Conservation (phyloP, 2,113 vertebrate genomes). For the Gallinago undulata region DNA sequence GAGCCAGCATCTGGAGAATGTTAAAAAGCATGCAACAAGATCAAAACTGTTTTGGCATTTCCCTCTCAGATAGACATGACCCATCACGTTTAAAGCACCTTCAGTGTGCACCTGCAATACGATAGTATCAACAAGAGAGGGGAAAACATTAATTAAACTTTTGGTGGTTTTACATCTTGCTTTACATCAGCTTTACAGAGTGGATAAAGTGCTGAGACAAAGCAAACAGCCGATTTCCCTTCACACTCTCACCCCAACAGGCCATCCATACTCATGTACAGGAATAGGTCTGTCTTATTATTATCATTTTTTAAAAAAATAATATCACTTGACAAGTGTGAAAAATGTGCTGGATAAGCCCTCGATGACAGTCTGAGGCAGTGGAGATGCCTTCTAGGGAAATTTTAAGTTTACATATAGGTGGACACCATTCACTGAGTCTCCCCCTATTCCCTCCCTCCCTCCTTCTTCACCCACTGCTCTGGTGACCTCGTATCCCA, state of each 20-base stretch:
- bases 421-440: background rate
- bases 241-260: background rate
- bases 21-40: background rate
- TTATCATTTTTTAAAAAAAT: background rate
- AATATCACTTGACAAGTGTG: background rate
- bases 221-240: background rate
- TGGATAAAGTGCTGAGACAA: background rate
- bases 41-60: background rate
- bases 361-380: background rate
- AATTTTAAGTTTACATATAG: background rate
- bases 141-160: background rate
- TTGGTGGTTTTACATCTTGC: background rate
- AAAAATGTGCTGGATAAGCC: background rate
- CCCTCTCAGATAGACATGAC: background rate
- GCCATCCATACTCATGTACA: background rate
- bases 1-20: background rate
- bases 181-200: background rate
- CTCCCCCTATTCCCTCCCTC: background rate
- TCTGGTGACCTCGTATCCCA: rapidly evolving
- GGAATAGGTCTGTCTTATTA: background rate
- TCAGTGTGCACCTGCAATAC: background rate
- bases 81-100: background rate
- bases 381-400: background rate
- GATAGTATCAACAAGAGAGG: background rate
- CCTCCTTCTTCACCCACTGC: background rate